Conservation (phyloP, 2,888 invertebrate genomes). For the Calameuta pallipes region DNA sequence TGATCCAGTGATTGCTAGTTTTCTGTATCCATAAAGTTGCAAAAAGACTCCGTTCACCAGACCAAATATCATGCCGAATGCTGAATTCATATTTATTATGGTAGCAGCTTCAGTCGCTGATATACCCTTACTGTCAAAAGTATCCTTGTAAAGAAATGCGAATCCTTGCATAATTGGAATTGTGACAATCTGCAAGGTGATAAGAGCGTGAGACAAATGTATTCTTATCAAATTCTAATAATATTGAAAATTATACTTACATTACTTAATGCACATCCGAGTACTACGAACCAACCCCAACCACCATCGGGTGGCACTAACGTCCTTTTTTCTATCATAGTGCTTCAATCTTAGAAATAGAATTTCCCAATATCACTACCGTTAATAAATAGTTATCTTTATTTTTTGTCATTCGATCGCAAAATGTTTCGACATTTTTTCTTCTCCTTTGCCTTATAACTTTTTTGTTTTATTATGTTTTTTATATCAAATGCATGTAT, state of each 20-base stretch:
- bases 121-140: slow-evolving; percentile 70
- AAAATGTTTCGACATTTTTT: neutral
- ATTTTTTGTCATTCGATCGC: neutral
- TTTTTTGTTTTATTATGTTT: neutral
- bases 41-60: slow-evolving; percentile 75
- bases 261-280: slow-evolving; percentile 72
- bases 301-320: slow-evolving; percentile 74
- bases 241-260: slow-evolving; percentile 67
- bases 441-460: neutral
- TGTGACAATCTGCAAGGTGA: slow-evolving; percentile 58
- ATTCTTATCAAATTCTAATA: neutral
- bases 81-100: slow-evolving; percentile 75
- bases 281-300: slow-evolving; percentile 75
- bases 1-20: slow-evolving; percentile 72
- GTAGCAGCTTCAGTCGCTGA: slow-evolving; percentile 73
- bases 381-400: neutral
- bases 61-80: slow-evolving; percentile 76
- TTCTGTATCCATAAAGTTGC: slow-evolving; percentile 73
- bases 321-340: slow-evolving; percentile 28
- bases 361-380: neutral
- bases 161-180: slow-evolving; percentile 75
- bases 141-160: slow-evolving; percentile 76
- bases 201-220: neutral
- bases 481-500: neutral
- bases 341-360: neutral